Conservation (phyloP, 2,888 invertebrate genomes). For the Eurytoma californica region DNA sequence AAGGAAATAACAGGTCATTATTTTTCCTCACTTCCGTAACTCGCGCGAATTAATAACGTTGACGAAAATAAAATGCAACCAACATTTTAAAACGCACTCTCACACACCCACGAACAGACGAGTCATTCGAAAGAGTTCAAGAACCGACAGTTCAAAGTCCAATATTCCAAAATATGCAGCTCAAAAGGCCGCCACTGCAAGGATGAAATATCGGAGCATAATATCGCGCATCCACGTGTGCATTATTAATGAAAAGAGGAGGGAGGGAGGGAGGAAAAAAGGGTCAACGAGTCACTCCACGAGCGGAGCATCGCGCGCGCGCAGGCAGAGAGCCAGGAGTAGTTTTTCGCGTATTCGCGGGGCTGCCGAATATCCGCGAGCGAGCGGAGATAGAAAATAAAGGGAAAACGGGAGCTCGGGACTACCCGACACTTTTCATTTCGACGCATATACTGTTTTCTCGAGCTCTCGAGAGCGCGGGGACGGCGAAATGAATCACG, state of each 20-base stretch:
- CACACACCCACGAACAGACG: too few species aligned
- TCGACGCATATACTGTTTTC: not conserved
- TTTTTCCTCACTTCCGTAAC: not conserved
- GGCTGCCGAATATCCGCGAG: not conserved
- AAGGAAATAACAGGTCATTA: constrained; percentile 9
- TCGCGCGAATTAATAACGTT: not conserved
- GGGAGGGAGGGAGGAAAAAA: not conserved
- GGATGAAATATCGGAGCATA: not conserved
- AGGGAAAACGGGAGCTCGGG: not conserved
- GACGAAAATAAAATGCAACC: not conserved
- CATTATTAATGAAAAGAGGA: not conserved
- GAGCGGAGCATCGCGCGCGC: not conserved
- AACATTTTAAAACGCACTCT: too few species aligned
- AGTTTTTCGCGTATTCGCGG: not conserved
- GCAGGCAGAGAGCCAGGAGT: not conserved
- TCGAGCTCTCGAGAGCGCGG: not conserved
- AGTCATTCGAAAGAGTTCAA: too few species aligned
- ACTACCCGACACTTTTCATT: constrained; percentile 21
- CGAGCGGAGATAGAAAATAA: not conserved
- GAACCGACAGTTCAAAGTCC: too few species aligned
- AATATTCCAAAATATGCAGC: too few species aligned
- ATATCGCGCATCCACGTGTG: not conserved
- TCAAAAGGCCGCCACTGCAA: too few species aligned
- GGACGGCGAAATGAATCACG: constrained; percentile 7
- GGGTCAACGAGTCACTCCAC: constrained; percentile 9